Conservation (phyloP, 2,888 invertebrate genomes). For the Ectemnius continuus region DNA sequence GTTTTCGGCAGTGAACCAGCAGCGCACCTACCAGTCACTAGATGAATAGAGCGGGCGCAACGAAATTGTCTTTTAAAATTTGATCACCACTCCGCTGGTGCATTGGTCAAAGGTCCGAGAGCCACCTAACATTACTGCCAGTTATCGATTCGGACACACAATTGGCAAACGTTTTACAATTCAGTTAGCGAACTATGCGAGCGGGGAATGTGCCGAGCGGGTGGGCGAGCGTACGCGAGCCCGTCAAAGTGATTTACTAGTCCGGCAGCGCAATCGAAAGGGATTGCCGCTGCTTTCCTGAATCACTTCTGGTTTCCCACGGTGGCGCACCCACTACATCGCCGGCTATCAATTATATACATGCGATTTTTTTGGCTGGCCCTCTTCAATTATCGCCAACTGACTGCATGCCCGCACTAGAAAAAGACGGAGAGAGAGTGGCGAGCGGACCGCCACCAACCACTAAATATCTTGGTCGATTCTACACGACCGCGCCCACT, state of each 20-base stretch:
- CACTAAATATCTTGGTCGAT: slow-evolving; percentile 53
- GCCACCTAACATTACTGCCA: slow-evolving; percentile 5
- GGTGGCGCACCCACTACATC: slow-evolving; percentile 15
- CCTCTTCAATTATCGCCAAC: slow-evolving; percentile 57
- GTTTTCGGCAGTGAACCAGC: background rate
- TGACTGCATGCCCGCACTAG: slow-evolving; percentile 36
- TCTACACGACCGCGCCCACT: slow-evolving; percentile 45
- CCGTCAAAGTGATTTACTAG: slow-evolving; percentile 35
- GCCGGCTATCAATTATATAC: slow-evolving; percentile 54
- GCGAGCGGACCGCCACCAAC: slow-evolving; percentile 31
- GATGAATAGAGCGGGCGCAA: background rate
- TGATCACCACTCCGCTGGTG: background rate
- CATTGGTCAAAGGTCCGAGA: background rate
- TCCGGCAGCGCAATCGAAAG: slow-evolving; percentile 33
- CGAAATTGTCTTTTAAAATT: slow-evolving; percentile 4
- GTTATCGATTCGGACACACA: slow-evolving; percentile 17
- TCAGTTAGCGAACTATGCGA: slow-evolving; percentile 31
- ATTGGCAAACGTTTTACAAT: slow-evolving; percentile 41
- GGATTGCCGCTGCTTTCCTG: slow-evolving; percentile 35
- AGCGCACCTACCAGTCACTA: background rate
- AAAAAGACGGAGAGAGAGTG: slow-evolving; percentile 3
- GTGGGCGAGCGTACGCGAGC: background rate
- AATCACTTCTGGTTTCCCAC: slow-evolving; percentile 40
- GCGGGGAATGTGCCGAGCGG: slow-evolving; percentile 23
- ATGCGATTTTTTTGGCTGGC: slow-evolving; percentile 43